Evolutionary conservation across 2,113 vertebrate species (phyloP), one percentile per base, ranked within the genome.

Genomic region (Carassius auratus): DNA sequence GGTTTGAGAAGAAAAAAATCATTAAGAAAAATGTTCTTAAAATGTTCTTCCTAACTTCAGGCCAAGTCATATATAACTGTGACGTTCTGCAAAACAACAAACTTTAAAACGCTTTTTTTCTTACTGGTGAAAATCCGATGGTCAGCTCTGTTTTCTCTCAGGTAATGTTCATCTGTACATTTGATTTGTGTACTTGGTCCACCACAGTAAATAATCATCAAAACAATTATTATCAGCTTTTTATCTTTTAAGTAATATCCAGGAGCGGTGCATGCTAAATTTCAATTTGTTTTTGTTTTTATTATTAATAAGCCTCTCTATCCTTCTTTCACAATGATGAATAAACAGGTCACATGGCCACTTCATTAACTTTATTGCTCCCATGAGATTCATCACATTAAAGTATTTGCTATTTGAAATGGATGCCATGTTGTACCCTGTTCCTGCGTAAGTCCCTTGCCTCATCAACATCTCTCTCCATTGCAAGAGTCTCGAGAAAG

Each of bases 331-430:
- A 14, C 38, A 2, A 73, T 30, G 19, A 30, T 19, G 48, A 84
- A 77, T 84, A 83, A 36, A 52, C 79, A 74, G 15, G 73, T 91
- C 90, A 91, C 87, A 66, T 90, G 92, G 85, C 87, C 87, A 86
- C 84, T 92, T 93, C 91, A 92, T 94, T 92, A 93, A 81, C 89
- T 87, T 86, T 76, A 90, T 91, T 88, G 83, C 76, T 93, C 92
- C 88, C 90, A 26, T 55, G 84, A 91, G 92, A 91, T 92, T 93
- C 91, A 90, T 92, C 90, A 90, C 17, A 81, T 87, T 78, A 68
- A 83, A 89, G 86, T 90, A 88, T 92, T 93, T 92, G 83, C 89
- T 79, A 80, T 90, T 64, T 87, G 81, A 90, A 91, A 92, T 90
- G 88, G 87, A 93, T 91, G 91, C 84, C 85, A 89, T 92, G 93